A percentile compares a stretch with the other conserved stretches of the same genome.
Evolutionary conservation across 2,888 invertebrate species (phyloP).

Genomic region (Podabrus alpinus): DNA sequence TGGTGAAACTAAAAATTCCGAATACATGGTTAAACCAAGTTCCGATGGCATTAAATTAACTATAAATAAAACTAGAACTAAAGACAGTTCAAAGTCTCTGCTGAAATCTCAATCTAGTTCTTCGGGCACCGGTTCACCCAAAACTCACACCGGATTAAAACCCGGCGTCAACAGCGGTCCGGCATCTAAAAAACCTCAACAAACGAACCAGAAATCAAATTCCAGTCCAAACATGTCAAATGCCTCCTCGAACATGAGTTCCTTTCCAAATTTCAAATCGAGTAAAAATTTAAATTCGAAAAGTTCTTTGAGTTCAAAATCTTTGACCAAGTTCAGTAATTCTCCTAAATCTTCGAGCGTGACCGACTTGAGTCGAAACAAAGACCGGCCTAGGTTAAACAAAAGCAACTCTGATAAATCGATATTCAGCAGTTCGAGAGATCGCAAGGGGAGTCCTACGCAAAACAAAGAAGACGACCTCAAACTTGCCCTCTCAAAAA

Average conservation of each 20-base stretch:
- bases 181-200: constrained; percentile 80
- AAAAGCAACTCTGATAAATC: constrained; percentile 67
- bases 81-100: constrained; percentile 63
- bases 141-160: constrained; percentile 78
- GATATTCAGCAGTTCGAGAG: constrained; percentile 63
- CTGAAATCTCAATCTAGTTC: constrained; percentile 47
- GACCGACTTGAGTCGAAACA: constrained; percentile 64
- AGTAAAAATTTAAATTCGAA: constrained; percentile 32
- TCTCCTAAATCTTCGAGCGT: constrained; percentile 62
- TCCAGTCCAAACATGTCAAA: constrained; percentile 38
- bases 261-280: constrained; percentile 45
- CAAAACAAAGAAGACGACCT: constrained; percentile 67
- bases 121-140: constrained; percentile 69
- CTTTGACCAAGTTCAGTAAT: constrained; percentile 59
- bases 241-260: constrained; percentile 31
- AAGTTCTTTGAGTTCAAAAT: constrained; percentile 26
- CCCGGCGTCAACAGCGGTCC: constrained; percentile 86
- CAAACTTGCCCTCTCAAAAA: constrained; percentile 59
- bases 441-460: constrained; percentile 71
- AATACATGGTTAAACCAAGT: constrained; percentile 89
- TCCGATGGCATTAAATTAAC: constrained; percentile 90
- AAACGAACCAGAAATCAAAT: constrained; percentile 43
- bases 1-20: constrained; percentile 69
- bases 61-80: constrained; percentile 84
- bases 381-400: constrained; percentile 64